Conservation (phyloP, 2,797 vertebrate genomes). For the Serranus cabrilla region DNA sequence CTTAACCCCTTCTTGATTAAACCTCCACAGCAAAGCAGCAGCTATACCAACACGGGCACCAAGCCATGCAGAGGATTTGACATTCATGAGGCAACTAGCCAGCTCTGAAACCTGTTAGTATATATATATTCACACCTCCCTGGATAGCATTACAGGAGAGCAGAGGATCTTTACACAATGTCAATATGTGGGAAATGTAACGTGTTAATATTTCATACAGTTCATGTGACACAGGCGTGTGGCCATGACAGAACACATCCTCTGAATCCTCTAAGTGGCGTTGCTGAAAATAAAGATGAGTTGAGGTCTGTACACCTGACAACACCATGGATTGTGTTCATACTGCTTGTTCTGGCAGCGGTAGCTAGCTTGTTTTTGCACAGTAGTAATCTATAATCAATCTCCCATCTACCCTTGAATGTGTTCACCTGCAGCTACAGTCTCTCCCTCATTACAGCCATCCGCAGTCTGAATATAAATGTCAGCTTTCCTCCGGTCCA, state of each 20-base stretch:
- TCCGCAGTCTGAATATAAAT: constrained; percentile 54
- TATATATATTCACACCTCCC: constrained; percentile 58
- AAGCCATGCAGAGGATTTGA: constrained; percentile 74
- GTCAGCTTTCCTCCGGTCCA: constrained; percentile 33
- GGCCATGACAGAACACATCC: constrained; percentile 47
- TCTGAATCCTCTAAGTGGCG: constrained; percentile 56
- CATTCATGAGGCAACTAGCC: constrained; percentile 62
- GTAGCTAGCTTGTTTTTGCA: constrained; percentile 13
- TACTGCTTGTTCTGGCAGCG: background rate
- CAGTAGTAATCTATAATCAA: constrained; percentile 38
- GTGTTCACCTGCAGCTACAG: constrained; percentile 50
- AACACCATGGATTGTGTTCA: constrained; percentile 12
- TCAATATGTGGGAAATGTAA: constrained; percentile 58
- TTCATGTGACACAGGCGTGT: constrained; percentile 20
- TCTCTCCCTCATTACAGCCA: constrained; percentile 48
- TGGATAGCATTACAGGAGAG: constrained; percentile 35
- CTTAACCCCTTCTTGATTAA: constrained; percentile 46
- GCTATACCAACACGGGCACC: constrained; percentile 60
- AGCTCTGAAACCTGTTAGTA: constrained; percentile 49
- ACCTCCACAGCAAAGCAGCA: constrained; percentile 69
- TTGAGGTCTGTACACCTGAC: constrained; percentile 25
- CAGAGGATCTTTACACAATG: constrained; percentile 39
- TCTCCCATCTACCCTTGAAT: constrained; percentile 42
- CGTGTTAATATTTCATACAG: constrained; percentile 33
- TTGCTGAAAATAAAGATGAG: constrained; percentile 12